phyloP scores from a whole-genome alignment of 2,888 invertebrate genomes.

The Nasonia oneida region DNA sequence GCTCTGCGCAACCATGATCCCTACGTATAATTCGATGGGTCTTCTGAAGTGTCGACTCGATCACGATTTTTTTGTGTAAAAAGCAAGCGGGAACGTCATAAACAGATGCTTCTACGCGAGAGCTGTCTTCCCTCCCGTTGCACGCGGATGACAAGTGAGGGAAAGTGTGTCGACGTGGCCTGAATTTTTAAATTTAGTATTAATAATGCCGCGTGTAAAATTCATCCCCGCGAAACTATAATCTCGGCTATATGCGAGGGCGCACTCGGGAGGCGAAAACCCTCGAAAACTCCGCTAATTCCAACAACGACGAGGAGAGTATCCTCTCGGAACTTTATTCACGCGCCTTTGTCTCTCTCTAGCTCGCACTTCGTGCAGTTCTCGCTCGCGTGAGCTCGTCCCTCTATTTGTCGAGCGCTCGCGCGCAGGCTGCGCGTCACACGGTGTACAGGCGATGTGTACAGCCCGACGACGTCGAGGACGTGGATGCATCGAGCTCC shows the following conservation, averaged over 20 bases:
- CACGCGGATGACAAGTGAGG: neutral
- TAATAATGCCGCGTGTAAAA: neutral
- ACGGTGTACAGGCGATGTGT: neutral
- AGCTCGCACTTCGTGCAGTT: neutral
- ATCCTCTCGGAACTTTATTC: neutral
- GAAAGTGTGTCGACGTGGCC: neutral
- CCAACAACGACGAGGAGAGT: neutral
- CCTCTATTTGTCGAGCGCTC: neutral
- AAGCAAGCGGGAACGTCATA: neutral
- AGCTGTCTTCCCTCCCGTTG: neutral
- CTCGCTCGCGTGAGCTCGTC: neutral
- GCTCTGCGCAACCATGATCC: neutral
- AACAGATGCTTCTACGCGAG: neutral
- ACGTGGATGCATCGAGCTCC: constrained; percentile 1
- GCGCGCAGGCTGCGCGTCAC: neutral
- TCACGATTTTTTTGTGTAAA: neutral
- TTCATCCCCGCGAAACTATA: neutral
- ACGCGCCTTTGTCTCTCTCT: constrained; percentile 2
- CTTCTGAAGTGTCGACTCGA: too few species aligned
- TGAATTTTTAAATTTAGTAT: neutral
- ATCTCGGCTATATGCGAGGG: neutral
- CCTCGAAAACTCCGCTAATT: constrained; percentile 2
- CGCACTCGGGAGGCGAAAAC: neutral
- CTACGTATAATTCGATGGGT: neutral
- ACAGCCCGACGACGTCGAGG: neutral